A percentile compares a stretch with the other conserved stretches of the same genome.
Evolutionary conservation across 2,888 invertebrate species (phyloP).

Genomic region (Mylabris sibirica): DNA sequence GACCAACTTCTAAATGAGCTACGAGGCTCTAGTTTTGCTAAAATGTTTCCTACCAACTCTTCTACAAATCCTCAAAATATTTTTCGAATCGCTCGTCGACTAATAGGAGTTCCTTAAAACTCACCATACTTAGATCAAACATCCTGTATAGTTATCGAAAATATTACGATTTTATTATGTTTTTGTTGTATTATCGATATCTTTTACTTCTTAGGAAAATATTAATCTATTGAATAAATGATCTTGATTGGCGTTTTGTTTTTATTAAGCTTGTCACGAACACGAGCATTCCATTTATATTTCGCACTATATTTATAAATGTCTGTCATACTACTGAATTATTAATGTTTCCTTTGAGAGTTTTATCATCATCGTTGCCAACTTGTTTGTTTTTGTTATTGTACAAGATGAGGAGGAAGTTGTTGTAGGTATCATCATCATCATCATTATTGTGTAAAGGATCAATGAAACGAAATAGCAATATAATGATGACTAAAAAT

Average conservation of each 20-base stretch:
- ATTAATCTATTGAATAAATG: slow-evolving; percentile 22
- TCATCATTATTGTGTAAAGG: slow-evolving; percentile 18
- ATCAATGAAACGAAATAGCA: slow-evolving; percentile 23
- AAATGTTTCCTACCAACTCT: no score
- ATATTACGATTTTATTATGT: neutral
- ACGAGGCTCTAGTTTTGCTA: no score
- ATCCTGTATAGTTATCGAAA: slow-evolving; percentile 10
- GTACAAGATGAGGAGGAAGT: slow-evolving; percentile 32
- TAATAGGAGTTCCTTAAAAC: no score
- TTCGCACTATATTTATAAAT: slow-evolving; percentile 15
- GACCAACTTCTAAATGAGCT: no score
- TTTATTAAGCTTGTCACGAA: slow-evolving; percentile 42
- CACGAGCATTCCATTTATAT: slow-evolving; percentile 40
- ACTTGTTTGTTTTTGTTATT: slow-evolving; percentile 32
- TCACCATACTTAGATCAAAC: no score
- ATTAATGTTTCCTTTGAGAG: slow-evolving; percentile 38
- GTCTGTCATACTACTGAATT: slow-evolving; percentile 35
- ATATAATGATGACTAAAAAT: slow-evolving; percentile 34
- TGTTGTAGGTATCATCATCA: slow-evolving; percentile 25
- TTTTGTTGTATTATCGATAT: slow-evolving; percentile 1
- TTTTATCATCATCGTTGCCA: slow-evolving; percentile 26
- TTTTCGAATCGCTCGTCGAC: no score
- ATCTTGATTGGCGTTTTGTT: slow-evolving; percentile 38
- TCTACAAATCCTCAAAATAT: no score
- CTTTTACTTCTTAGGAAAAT: neutral